phyloP scores from a whole-genome alignment of 1,140 invertebrate species.

The Drosophila repletoides region DNA sequence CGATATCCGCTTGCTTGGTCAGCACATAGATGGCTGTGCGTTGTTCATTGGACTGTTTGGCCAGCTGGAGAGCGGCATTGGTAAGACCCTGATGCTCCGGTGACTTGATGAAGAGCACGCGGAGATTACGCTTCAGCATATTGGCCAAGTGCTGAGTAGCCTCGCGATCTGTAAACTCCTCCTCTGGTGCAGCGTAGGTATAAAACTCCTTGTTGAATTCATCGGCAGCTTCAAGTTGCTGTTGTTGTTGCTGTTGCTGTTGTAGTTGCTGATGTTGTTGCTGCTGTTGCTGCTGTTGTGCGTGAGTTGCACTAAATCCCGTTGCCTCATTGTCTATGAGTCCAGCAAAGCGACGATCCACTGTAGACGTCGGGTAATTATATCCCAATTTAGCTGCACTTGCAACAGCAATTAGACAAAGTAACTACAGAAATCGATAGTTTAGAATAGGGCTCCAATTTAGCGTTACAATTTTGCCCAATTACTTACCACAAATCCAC shows the following conservation, averaged over 20 bases:
- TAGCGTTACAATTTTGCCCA: not conserved
- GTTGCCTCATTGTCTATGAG: constrained; percentile 67
- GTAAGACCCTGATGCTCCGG: constrained; percentile 65
- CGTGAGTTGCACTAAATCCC: constrained; percentile 48
- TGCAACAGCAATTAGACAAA: constrained; percentile 42
- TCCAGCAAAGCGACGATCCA: constrained; percentile 61
- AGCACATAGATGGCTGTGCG: constrained; percentile 67
- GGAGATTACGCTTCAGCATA: constrained; percentile 65
- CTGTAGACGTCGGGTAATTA: constrained; percentile 48
- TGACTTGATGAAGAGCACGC: constrained; percentile 69
- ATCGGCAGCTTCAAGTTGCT: constrained; percentile 26
- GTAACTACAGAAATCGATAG: constrained; percentile 31
- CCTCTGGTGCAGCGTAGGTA: constrained; percentile 62
- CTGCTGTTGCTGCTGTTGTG: constrained; percentile 15
- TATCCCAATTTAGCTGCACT: constrained; percentile 60
- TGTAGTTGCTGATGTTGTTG: constrained; percentile 6
- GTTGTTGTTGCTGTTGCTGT: constrained; percentile 19
- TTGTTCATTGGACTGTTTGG: constrained; percentile 67
- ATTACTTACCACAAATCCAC: constrained; percentile 62
- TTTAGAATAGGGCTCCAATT: not conserved
- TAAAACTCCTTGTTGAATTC: constrained; percentile 72
- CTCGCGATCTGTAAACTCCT: constrained; percentile 58
- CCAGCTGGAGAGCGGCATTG: constrained; percentile 66
- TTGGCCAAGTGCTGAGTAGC: constrained; percentile 51
- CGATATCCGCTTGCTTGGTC: constrained; percentile 67